A percentile compares a stretch with the other conserved stretches of the same genome.
Conservation (phyloP, 1,140 invertebrate species). For the Drosophila virilis region DNA sequence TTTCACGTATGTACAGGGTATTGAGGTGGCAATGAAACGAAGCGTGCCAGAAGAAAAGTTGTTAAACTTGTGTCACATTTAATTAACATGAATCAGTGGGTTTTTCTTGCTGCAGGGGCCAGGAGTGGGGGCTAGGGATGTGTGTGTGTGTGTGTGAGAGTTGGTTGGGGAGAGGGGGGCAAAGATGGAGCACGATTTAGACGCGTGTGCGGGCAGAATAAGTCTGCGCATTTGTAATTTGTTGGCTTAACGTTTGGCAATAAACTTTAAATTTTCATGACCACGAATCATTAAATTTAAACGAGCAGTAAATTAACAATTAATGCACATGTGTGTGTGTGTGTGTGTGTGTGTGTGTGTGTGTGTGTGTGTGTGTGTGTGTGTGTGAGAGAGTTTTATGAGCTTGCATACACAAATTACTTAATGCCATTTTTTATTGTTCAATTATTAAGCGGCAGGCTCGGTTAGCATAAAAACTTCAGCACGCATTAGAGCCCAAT, state of each 20-base stretch:
- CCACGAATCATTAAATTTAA: constrained; percentile 76
- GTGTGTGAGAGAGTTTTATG: too few species aligned
- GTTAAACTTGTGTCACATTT: constrained; percentile 71
- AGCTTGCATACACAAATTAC: constrained; percentile 74
- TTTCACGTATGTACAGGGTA: constrained; percentile 7
- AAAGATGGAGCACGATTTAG: not conserved
- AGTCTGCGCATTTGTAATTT: constrained; percentile 49
- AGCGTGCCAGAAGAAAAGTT: constrained; percentile 46
- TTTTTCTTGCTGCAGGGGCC: constrained; percentile 19
- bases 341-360: constrained; percentile 19
- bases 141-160: constrained; percentile 1
- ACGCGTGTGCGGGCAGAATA: constrained; percentile 6
- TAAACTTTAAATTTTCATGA: constrained; percentile 77
- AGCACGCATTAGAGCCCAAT: constrained; percentile 57
- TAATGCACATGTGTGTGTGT: constrained; percentile 48
- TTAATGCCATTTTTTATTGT: constrained; percentile 78
- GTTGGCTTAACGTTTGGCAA: constrained; percentile 54
- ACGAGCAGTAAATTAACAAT: constrained; percentile 75
- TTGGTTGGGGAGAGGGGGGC: not conserved
- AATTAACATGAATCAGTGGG: constrained; percentile 78
- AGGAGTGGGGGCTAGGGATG: not conserved
- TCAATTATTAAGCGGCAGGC: constrained; percentile 73
- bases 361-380: constrained; percentile 15
- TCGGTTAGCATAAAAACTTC: constrained; percentile 56
- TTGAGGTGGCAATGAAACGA: constrained; percentile 5